Conservation (phyloP, 2,888 invertebrate genomes). For the Diarsia brunnea region DNA sequence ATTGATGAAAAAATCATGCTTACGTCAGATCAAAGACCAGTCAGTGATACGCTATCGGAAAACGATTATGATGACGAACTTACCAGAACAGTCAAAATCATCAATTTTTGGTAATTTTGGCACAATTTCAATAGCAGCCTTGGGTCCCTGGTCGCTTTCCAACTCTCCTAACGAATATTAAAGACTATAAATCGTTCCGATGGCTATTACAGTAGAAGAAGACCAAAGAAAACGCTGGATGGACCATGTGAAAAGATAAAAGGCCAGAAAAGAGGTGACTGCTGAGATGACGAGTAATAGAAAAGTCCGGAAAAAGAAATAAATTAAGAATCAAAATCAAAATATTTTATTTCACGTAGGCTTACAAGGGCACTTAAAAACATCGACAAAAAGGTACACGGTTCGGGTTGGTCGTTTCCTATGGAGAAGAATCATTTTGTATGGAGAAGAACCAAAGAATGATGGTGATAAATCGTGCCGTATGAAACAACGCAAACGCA, state of each 20-base stretch:
- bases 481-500: constrained; percentile 63
- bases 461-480: constrained; percentile 57
- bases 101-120: neutral
- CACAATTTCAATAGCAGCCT: neutral
- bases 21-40: neutral
- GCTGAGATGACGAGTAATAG: too few relatives aligned
- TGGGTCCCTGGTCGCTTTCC: neutral
- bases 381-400: too few relatives aligned
- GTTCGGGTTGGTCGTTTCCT: too few relatives aligned
- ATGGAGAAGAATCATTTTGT: too few relatives aligned
- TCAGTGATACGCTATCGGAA: neutral
- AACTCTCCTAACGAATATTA: neutral
- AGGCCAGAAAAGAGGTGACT: too few relatives aligned
- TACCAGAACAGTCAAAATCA: neutral
- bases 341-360: too few relatives aligned
- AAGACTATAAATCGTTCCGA: neutral
- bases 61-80: neutral
- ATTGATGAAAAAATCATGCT: neutral
- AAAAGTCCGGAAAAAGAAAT: too few relatives aligned
- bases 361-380: too few relatives aligned
- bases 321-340: too few relatives aligned
- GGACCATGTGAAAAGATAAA: too few relatives aligned
- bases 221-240: too few relatives aligned
- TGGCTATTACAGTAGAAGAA: too few relatives aligned
- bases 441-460: neutral